phyloP scores from a whole-genome alignment of 2,797 vertebrate genomes.

The Mus spretus region DNA sequence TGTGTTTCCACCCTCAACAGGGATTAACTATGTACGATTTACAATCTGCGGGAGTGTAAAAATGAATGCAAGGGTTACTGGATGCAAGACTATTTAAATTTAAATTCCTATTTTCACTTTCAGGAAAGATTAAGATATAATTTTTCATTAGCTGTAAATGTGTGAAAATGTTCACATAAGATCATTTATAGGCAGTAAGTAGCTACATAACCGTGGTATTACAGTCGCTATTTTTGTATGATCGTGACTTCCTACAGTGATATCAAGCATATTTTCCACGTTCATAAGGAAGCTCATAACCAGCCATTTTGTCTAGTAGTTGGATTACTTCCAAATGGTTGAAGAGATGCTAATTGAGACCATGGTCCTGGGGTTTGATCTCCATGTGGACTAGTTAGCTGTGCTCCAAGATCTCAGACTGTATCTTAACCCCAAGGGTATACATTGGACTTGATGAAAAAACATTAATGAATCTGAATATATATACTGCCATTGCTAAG shows the following conservation, averaged over 20 bases:
- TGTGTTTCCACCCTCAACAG: conserved; percentile 74
- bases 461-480: conserved; percentile 70
- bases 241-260: conserved; percentile 70
- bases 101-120: conserved; percentile 59
- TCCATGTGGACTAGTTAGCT: conserved; percentile 74
- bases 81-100: conserved; percentile 63
- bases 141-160: conserved; percentile 56
- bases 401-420: conserved; percentile 64
- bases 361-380: conserved; percentile 64
- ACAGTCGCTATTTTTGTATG: conserved; percentile 75
- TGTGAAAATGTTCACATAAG: conserved; percentile 60
- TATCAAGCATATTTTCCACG: conserved; percentile 71
- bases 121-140: conserved; percentile 45
- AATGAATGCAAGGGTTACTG: conserved; percentile 71
- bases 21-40: conserved; percentile 69
- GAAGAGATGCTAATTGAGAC: conserved; percentile 75
- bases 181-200: conserved; percentile 61
- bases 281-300: conserved; percentile 47
- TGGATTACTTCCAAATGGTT: conserved; percentile 76
- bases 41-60: conserved; percentile 69
- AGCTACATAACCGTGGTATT: conserved; percentile 72
- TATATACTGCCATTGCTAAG: conserved; percentile 61
- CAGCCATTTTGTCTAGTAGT: conserved; percentile 72
- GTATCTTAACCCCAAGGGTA: conserved; percentile 60
- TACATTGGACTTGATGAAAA: conserved; percentile 62